Base-by-base conservation (phyloP, 2,888 invertebrate species). In the Agrotis ipsilon region DNA sequence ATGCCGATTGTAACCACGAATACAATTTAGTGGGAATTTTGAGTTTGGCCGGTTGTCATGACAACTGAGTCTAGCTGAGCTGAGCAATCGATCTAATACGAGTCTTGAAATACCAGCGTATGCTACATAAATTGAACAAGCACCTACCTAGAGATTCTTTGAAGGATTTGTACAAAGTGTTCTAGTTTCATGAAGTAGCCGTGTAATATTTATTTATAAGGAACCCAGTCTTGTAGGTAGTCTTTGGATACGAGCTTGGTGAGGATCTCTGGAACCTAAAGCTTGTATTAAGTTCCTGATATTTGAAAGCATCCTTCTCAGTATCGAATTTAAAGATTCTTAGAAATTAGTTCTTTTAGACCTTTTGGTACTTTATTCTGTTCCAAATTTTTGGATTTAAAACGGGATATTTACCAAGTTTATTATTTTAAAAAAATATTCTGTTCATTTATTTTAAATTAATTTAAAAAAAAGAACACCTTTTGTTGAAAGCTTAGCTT, bases 41-140 rank as follows among this genome's bases (percentile, higher is more conserved):
- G 11, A 39, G 2, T 39, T 11, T 39, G 39, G 11, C 9, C 39
- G 1, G 39, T 39, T 39, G 39, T 39, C 39, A 39, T 39, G 39
- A 39, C 39, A 39, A 39, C 39, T 39, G 39, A 39, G 39, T 39
- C 39, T 11, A 11, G 9, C 9, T 39, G 39, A 39, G 39, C 39
- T 11, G 39, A 39, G 39, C 39, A 39, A 39, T 9, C 39, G 39
- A 39, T 39, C 9, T 39, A 39, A 39, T 9, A 11, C 39, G 39
- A 1, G 9, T 39, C 9, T 39, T 39, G 9, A 11, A 39, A 39
- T 39, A 39, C 39, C 39, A 39, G 39, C 2, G 9, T 39, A 39
- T 9, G 39, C 69, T 74, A 60, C 65, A 72, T 68, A 71, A 69
- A 77, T 71, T 73, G 27, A 67, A 51, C 68, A 65, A 55, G 21